These are phyloP conservation scores for Sinosuthora webbiana DNA, from an alignment of 2,113 vertebrate genomes.

Conservation along the genomic window DNA sequence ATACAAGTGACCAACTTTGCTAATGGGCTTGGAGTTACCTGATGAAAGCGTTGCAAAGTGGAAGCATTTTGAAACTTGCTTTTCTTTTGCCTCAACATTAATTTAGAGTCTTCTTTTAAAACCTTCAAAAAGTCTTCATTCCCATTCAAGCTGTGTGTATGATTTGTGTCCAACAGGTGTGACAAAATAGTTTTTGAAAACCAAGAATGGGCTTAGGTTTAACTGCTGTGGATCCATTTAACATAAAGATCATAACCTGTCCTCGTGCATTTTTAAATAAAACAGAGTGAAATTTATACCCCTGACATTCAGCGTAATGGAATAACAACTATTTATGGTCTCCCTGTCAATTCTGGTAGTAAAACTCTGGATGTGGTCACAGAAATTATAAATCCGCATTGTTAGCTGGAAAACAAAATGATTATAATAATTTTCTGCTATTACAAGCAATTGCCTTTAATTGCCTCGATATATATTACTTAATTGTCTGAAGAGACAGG, in stretches of 20 bases:
- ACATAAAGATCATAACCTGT: background rate
- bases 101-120: background rate
- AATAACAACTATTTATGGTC: conserved; percentile 1
- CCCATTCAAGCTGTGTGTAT: background rate
- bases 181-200: background rate
- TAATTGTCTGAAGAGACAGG: conserved; percentile 26
- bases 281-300: background rate
- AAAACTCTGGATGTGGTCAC: background rate
- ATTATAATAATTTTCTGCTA: conserved; percentile 44
- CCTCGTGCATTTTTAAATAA: background rate
- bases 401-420: conserved; percentile 22
- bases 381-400: background rate
- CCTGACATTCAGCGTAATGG: background rate
- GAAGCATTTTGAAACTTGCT: background rate
- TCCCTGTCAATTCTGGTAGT: background rate
- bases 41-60: background rate
- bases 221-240: background rate
- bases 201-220: background rate
- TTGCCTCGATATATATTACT: conserved; percentile 28
- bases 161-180: background rate
- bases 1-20: background rate
- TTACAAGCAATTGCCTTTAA: conserved; percentile 50
- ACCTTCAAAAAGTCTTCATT: background rate
- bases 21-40: background rate
- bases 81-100: background rate